These are phyloP conservation scores for Notothenia rossii DNA, from an alignment of 2,113 vertebrate genomes.

Conservation along the genomic window DNA sequence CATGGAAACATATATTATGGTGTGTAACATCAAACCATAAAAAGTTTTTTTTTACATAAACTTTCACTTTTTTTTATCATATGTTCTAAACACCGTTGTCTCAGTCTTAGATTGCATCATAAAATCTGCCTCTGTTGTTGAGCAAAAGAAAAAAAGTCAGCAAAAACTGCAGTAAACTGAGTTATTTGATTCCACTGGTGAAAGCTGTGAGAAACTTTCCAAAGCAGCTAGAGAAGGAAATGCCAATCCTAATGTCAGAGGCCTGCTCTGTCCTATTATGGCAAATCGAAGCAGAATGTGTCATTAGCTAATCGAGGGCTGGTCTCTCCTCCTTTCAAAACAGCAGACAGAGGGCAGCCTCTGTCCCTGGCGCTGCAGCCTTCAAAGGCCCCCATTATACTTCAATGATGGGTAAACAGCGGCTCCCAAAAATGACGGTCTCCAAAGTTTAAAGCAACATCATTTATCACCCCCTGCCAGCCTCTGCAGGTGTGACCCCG, in stretches of 20 bases:
- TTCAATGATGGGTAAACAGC: slow-evolving; percentile 81
- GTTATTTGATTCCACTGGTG: slow-evolving; percentile 28
- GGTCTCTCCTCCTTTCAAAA: slow-evolving; percentile 82
- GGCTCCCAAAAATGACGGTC: slow-evolving; percentile 83
- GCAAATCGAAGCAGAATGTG: slow-evolving; percentile 86
- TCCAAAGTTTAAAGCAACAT: slow-evolving; percentile 88
- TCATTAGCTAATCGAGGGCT: slow-evolving; percentile 87
- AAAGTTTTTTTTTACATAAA: too few species aligned
- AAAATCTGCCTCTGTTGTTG: not conserved
- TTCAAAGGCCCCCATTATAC: slow-evolving; percentile 86
- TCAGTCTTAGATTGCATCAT: not conserved
- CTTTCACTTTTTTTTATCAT: too few species aligned
- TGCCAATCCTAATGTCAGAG: slow-evolving; percentile 77
- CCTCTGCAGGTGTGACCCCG: slow-evolving; percentile 87
- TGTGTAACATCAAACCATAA: too few species aligned
- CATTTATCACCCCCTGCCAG: slow-evolving; percentile 85
- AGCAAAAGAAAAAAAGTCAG: not conserved
- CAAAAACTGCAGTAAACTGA: slow-evolving; percentile 1
- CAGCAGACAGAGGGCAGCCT: slow-evolving; percentile 82
- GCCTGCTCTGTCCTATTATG: slow-evolving; percentile 85
- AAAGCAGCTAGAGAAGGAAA: slow-evolving; percentile 69
- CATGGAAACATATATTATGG: too few species aligned
- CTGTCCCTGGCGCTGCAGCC: slow-evolving; percentile 71
- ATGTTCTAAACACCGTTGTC: not conserved
- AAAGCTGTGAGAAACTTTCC: slow-evolving; percentile 67